Percentiles rank a stretch among this genome's conserved stretches.
These are phyloP conservation scores for Enteromius fasciolatus DNA, from an alignment of 2,797 vertebrate species.

Conservation along the genomic window DNA sequence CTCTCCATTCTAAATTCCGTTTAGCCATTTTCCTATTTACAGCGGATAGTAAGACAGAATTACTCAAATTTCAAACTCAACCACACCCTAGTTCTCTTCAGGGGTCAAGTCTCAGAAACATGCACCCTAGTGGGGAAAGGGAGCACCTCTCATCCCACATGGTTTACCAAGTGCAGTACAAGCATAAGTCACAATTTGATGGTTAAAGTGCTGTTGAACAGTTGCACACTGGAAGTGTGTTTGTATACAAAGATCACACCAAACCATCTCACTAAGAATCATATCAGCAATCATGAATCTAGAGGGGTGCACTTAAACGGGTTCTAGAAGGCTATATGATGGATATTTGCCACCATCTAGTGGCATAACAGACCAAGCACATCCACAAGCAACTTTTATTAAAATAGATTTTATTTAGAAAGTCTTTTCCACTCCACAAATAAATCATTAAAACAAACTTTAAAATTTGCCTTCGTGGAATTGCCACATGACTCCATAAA, in stretches of 20 bases:
- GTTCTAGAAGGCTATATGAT: not conserved
- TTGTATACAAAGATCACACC: no score
- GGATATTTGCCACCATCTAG: slow-evolving; percentile 39
- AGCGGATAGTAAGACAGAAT: no score
- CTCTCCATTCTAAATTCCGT: no score
- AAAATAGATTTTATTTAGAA: slow-evolving; percentile 56
- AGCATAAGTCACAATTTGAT: not conserved
- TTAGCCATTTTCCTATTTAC: no score
- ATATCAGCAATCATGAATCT: not conserved
- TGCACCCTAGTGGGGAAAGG: not conserved
- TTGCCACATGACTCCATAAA: slow-evolving; percentile 39
- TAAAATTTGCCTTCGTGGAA: slow-evolving; percentile 47
- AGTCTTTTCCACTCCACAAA: slow-evolving; percentile 42
- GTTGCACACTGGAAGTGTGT: not conserved
- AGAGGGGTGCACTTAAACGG: not conserved
- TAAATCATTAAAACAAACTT: slow-evolving; percentile 42
- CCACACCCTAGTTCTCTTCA: not conserved
- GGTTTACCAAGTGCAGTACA: not conserved
- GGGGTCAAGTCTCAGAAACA: not conserved
- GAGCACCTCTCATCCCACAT: not conserved
- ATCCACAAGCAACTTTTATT: not conserved
- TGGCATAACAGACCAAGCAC: not conserved
- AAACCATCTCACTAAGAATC: no score
- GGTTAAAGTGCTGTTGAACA: not conserved
- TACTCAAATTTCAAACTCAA: not conserved